Conservation (phyloP, 2,113 vertebrate species). For the Panthera tigris region DNA sequence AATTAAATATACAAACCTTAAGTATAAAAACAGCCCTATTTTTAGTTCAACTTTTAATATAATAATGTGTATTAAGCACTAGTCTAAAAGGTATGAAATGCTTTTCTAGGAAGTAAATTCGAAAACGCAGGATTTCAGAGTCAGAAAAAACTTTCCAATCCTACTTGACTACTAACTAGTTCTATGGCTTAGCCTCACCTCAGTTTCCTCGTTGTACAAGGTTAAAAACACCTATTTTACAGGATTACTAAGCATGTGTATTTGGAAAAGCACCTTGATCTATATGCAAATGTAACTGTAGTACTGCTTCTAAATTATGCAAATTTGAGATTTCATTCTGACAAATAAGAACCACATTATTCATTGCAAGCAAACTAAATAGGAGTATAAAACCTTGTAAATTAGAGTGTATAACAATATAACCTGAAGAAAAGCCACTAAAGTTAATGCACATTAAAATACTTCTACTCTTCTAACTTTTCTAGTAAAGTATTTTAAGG, state of each 20-base stretch:
- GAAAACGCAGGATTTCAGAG: conserved; percentile 20
- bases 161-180: neutral
- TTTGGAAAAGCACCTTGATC: neutral
- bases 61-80: neutral
- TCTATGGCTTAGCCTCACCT: neutral
- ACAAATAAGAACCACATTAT: neutral
- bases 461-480: neutral
- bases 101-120: neutral
- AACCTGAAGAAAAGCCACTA: neutral
- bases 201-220: neutral
- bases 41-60: neutral
- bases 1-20: conserved; percentile 27
- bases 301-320: neutral
- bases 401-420: neutral
- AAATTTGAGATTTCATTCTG: neutral
- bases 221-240: neutral
- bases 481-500: neutral
- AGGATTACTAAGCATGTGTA: neutral
- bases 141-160: neutral
- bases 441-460: neutral
- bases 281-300: neutral
- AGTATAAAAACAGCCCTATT: neutral
- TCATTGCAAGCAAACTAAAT: neutral
- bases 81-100: neutral
- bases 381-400: neutral